These are phyloP conservation scores for Carlito syrichta DNA, from an alignment of 2,113 vertebrate genomes.

Conservation along the genomic window DNA sequence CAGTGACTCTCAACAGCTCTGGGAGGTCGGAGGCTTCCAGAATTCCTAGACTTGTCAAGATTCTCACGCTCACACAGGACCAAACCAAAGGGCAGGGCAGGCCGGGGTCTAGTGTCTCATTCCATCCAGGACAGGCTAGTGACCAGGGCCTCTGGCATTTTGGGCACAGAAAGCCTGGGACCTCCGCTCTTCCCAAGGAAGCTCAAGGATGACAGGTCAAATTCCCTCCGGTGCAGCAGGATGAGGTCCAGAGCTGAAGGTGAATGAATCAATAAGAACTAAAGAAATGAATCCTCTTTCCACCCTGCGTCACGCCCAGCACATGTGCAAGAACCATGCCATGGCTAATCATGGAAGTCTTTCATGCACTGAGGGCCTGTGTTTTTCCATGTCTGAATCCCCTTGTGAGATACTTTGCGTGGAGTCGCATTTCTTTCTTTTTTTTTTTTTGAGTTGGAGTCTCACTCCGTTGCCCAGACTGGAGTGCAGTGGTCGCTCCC, in stretches of 20 bases:
- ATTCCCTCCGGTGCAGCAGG: neutral
- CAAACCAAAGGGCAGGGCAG: neutral
- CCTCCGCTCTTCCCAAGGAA: neutral
- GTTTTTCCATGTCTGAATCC: neutral
- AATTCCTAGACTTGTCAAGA: neutral
- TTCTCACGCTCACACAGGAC: accelerated
- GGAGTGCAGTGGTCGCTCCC: too few relatives aligned
- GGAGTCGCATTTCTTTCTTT: too few relatives aligned
- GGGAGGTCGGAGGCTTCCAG: neutral
- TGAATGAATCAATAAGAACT: neutral
- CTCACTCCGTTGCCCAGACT: too few relatives aligned
- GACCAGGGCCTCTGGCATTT: neutral
- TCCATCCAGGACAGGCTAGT: neutral
- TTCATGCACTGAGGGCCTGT: accelerated
- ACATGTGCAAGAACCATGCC: accelerated
- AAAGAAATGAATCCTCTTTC: neutral
- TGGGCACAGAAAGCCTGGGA: neutral
- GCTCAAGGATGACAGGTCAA: neutral
- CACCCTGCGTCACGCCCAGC: neutral
- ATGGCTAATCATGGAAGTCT: accelerated
- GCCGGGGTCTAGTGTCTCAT: neutral
- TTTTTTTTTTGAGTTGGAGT: too few relatives aligned
- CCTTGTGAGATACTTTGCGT: neutral
- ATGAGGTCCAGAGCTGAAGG: neutral
- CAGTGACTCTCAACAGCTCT: too few relatives aligned